Conservation (phyloP, 2,888 invertebrate species). For the Anticlea derivata region DNA sequence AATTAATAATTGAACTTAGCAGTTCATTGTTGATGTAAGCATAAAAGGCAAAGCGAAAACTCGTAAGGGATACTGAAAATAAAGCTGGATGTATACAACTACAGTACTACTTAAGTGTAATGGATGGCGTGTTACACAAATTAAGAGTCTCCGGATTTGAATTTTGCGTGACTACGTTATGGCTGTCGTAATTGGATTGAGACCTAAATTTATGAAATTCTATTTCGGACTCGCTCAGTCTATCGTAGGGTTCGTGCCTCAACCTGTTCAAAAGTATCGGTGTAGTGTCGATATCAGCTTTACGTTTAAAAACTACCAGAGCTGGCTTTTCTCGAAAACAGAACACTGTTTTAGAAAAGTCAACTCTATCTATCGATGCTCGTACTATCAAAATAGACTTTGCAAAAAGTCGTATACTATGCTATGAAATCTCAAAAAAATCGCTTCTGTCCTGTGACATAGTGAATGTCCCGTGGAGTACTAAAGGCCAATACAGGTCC, state of each 20-base stretch:
- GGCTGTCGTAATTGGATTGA: slow-evolving; percentile 25
- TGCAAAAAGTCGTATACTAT: slow-evolving; percentile 20
- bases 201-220: slow-evolving; percentile 15
- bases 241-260: slow-evolving; percentile 3
- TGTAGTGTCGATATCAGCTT: too few relatives aligned
- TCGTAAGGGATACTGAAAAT: slow-evolving; percentile 2
- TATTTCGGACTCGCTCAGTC: slow-evolving; percentile 18
- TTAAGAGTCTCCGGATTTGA: slow-evolving; percentile 29
- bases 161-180: slow-evolving; percentile 32
- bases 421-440: slow-evolving; percentile 57
- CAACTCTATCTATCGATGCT: background rate
- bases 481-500: slow-evolving; percentile 75
- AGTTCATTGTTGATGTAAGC: slow-evolving; percentile 10
- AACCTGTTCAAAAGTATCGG: background rate
- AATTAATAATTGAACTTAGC: slow-evolving; percentile 21
- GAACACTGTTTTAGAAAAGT: background rate
- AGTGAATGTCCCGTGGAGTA: slow-evolving; percentile 64
- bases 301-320: background rate
- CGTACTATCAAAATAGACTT: slow-evolving; percentile 5
- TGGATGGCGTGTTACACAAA: slow-evolving; percentile 34
- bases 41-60: background rate
- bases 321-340: background rate
- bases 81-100: background rate
- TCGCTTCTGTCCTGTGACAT: slow-evolving; percentile 56
- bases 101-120: slow-evolving; percentile 11